Conservation (phyloP, 2,113 vertebrate species). For the Alectura lathami region DNA sequence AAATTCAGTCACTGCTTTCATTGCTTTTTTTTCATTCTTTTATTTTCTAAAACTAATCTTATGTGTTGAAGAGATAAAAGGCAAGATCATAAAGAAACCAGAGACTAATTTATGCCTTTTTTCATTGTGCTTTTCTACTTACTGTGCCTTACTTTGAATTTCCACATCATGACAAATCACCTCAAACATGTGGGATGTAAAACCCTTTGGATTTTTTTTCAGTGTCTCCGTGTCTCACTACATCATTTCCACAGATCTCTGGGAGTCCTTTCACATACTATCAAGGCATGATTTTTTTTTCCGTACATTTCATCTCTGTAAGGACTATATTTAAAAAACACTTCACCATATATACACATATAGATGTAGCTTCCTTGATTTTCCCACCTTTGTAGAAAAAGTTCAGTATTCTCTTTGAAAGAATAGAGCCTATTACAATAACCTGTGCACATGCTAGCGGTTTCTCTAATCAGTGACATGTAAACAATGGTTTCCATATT, state of each 20-base stretch:
- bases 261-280: neutral
- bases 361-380: neutral
- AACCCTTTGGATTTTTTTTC: neutral
- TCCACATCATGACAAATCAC: neutral
- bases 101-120: neutral
- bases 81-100: neutral
- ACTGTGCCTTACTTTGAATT: neutral
- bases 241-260: neutral
- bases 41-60: neutral
- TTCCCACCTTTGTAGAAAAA: neutral
- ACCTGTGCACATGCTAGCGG: neutral
- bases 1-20: neutral
- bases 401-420: neutral
- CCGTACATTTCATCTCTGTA: neutral
- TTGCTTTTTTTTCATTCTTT: neutral
- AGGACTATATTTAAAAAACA: neutral
- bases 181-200: neutral
- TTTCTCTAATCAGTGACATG: neutral
- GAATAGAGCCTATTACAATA: neutral
- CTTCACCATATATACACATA: neutral
- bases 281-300: neutral
- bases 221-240: neutral
- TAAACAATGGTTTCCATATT: neutral
- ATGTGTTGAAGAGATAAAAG: neutral
- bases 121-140: neutral